Base-by-base conservation (phyloP, 2,113 vertebrate genomes). In the Neotragus moschatus region DNA sequence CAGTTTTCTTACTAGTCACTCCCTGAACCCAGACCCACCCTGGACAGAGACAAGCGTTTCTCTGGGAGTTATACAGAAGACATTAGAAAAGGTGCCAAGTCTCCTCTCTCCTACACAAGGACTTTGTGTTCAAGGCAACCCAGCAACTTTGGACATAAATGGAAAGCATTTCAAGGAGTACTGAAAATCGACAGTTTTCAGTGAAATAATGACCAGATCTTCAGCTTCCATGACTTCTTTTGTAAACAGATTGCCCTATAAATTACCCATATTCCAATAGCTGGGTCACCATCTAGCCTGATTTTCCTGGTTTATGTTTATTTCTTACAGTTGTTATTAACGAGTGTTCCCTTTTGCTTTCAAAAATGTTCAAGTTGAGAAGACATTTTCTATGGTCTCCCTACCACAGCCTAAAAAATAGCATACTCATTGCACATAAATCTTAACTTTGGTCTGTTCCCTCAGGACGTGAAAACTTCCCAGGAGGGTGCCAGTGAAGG, bases 341-440 rank as follows among this genome's bases (percentile, higher is more conserved):
- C 61, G 58, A 80, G 43, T 66, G 45, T 73, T 26, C 13, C n/a
- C 23, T 87, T n/a, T n/a, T n/a, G n/a, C n/a, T n/a, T n/a, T 77
- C 28, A 73, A 53, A 97, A 84, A 33, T 73, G 15, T 51, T 87
- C n/a, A 84, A 6, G 10, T 84, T 97, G 66, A 21, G 75, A 96
- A 94, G 33, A 82, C 90, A 47, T 43, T 90, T 60, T 86, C 15
- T 55, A 58, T 61, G 47, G 26, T 94, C n/a, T n/a, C n/a, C n/a
- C n/a, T n/a, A n/a, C n/a, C n/a, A n/a, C n/a, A n/a, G n/a, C n/a
- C 43, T 43, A 43, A 43, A 43, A 43, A 43, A 43, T 43, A 43
- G 43, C 43, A 43, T 43, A 43, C n/a, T n/a, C n/a, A n/a, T n/a
- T n/a, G n/a, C n/a, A n/a, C n/a, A n/a, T n/a, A n/a, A n/a, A n/a